These are phyloP conservation scores for Lithodes maja DNA, from an alignment of 2,888 invertebrate species.

Conservation along the genomic window DNA sequence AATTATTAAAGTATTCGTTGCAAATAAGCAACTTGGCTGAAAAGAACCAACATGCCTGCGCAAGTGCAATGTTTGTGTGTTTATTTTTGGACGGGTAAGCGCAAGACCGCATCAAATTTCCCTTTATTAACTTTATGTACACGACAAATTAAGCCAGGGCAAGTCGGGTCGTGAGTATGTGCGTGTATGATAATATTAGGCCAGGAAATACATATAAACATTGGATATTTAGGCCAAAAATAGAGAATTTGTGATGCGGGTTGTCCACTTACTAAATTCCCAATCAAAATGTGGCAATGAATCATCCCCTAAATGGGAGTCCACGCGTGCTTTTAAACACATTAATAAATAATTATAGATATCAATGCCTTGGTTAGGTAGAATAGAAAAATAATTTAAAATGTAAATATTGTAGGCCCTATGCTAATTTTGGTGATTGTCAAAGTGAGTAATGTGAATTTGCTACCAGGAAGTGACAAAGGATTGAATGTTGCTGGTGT, in stretches of 20 bases:
- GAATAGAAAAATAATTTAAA: no score
- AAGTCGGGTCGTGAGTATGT: neutral
- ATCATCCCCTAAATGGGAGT: constrained; percentile 24
- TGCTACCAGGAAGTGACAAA: no score
- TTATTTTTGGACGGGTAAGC: constrained; percentile 60
- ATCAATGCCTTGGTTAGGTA: no score
- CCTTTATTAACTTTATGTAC: constrained; percentile 3
- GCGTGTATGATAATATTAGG: neutral
- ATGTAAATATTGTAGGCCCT: no score
- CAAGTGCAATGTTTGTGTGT: constrained; percentile 59
- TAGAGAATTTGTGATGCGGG: neutral
- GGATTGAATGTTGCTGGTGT: no score
- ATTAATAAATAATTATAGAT: no score
- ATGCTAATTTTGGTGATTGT: no score
- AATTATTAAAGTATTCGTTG: no score
- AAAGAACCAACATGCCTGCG: constrained; percentile 37
- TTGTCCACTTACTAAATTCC: neutral
- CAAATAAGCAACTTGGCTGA: no score
- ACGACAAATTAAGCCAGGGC: neutral
- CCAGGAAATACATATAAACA: neutral
- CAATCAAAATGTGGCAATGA: neutral
- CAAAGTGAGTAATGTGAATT: no score
- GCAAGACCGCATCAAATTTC: constrained; percentile 12
- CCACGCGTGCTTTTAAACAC: neutral
- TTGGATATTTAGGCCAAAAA: neutral